phyloP scores from a whole-genome alignment of 2,888 invertebrate species.

The Perdita meconis region DNA sequence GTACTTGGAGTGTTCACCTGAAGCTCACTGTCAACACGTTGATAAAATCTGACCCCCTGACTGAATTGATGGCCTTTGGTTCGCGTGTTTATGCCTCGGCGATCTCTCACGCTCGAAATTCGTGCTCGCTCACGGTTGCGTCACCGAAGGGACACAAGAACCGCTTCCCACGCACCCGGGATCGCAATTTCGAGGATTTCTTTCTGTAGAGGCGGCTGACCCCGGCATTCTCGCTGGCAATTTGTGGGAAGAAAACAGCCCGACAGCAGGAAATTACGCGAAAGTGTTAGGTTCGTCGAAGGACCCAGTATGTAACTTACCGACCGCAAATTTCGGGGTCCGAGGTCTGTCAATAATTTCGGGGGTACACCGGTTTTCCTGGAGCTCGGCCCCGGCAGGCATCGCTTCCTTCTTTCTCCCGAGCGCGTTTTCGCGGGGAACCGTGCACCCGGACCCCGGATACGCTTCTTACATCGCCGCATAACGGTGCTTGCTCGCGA shows the following conservation, averaged over 20 bases:
- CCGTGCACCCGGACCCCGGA: constrained; percentile 63
- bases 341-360: constrained; percentile 52
- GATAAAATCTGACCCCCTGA: neutral
- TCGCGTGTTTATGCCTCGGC: neutral
- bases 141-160: neutral
- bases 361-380: constrained; percentile 27
- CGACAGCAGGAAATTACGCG: constrained; percentile 48
- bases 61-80: neutral
- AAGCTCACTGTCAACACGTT: neutral
- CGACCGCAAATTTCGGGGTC: constrained; percentile 52
- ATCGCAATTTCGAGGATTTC: neutral
- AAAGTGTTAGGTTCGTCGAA: constrained; percentile 60
- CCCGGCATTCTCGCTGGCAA: constrained; percentile 35
- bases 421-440: constrained; percentile 17
- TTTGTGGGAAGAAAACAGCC: constrained; percentile 30
- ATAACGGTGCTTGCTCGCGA: constrained; percentile 69
- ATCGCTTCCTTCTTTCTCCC: constrained; percentile 4
- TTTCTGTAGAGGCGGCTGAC: neutral
- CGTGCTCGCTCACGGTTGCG: neutral
- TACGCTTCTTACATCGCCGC: constrained; percentile 61
- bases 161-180: constrained; percentile 20
- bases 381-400: constrained; percentile 6
- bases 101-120: neutral
- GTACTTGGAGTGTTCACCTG: neutral
- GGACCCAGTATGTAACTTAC: constrained; percentile 14